These are phyloP conservation scores for Botia kubotai DNA, from an alignment of 2,797 vertebrate genomes.

Conservation along the genomic window DNA sequence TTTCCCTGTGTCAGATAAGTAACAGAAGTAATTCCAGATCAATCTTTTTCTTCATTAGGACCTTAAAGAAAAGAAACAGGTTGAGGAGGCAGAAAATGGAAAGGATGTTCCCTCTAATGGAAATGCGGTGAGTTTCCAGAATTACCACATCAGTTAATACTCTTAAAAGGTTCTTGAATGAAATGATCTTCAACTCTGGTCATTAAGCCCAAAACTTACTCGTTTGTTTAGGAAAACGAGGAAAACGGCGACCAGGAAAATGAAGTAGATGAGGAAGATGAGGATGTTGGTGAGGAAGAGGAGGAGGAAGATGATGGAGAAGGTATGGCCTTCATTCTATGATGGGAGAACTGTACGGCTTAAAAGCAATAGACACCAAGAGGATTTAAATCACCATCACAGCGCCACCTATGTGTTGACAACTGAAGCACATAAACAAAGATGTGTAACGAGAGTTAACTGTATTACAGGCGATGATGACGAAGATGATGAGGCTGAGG, in stretches of 20 bases:
- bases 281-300: slow-evolving; percentile 86
- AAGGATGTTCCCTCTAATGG: slow-evolving; percentile 88
- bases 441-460: slow-evolving; percentile 4
- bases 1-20: not conserved
- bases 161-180: not conserved
- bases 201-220: not conserved
- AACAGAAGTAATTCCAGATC: not conserved
- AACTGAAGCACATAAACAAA: not conserved
- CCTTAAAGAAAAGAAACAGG: slow-evolving; percentile 90
- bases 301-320: slow-evolving; percentile 91
- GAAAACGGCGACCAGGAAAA: slow-evolving; percentile 90
- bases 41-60: slow-evolving; percentile 72
- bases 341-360: not conserved
- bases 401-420: slow-evolving; percentile 13
- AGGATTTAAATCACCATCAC: not conserved
- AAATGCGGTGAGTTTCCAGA: slow-evolving; percentile 73
- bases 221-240: slow-evolving; percentile 80
- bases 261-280: slow-evolving; percentile 91
- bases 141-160: not conserved
- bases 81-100: slow-evolving; percentile 89
- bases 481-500: slow-evolving; percentile 85
- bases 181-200: not conserved
- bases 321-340: slow-evolving; percentile 71
- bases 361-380: no score
- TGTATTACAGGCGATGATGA: slow-evolving; percentile 83